These are phyloP conservation scores for Maniola jurtina DNA, from an alignment of 1,140 invertebrate genomes.

Conservation along the genomic window DNA sequence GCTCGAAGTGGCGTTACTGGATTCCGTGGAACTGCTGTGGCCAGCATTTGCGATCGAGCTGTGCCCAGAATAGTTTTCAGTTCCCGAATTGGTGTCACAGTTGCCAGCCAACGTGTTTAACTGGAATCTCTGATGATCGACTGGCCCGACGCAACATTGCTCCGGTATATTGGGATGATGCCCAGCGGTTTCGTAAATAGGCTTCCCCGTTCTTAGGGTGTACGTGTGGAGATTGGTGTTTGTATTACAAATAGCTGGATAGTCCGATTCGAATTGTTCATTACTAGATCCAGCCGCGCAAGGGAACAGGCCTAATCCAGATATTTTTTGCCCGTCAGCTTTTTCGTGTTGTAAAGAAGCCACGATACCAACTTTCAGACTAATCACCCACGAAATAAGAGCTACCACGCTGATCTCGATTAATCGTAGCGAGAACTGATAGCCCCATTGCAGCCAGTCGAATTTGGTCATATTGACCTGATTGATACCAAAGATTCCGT, in stretches of 20 bases:
- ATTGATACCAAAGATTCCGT: slow-evolving; percentile 87
- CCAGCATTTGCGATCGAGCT: slow-evolving; percentile 77
- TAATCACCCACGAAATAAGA: slow-evolving; percentile 90
- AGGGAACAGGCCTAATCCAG: slow-evolving; percentile 87
- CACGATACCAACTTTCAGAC: slow-evolving; percentile 80
- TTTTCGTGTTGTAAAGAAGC: slow-evolving; percentile 80
- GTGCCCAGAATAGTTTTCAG: slow-evolving; percentile 76
- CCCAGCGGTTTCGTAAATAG: slow-evolving; percentile 84
- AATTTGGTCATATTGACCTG: slow-evolving; percentile 79
- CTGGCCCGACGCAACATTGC: slow-evolving; percentile 67
- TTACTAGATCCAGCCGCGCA: slow-evolving; percentile 88
- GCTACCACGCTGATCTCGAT: slow-evolving; percentile 91
- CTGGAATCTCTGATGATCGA: slow-evolving; percentile 71
- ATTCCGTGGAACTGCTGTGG: slow-evolving; percentile 77
- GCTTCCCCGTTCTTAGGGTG: slow-evolving; percentile 87
- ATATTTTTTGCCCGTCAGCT: slow-evolving; percentile 80
- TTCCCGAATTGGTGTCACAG: slow-evolving; percentile 79
- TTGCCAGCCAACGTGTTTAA: slow-evolving; percentile 65
- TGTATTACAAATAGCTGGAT: slow-evolving; percentile 90
- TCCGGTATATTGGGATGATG: slow-evolving; percentile 77
- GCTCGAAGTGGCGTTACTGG: slow-evolving; percentile 74
- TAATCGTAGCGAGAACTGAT: slow-evolving; percentile 89
- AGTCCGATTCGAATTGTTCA: slow-evolving; percentile 88
- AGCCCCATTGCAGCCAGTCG: slow-evolving; percentile 93
- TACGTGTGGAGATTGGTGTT: slow-evolving; percentile 92